Conservation (phyloP, 2,113 vertebrate genomes). For the Sula dactylatra region DNA sequence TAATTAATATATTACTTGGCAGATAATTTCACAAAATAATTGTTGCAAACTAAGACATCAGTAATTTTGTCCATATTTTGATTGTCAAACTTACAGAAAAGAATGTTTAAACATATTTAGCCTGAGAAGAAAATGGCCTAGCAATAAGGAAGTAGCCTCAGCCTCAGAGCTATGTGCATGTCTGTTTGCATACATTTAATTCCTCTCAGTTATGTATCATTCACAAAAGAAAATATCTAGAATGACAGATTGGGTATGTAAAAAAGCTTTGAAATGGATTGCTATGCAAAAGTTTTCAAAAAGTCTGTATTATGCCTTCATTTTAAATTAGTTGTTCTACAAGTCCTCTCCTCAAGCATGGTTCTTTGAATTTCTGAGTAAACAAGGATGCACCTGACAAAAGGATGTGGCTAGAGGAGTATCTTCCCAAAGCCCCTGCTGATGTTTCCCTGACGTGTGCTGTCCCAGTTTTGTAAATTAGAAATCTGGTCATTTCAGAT, state of each 20-base stretch:
- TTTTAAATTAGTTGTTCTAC: background rate
- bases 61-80: background rate
- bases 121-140: background rate
- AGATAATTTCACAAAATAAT: background rate
- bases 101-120: background rate
- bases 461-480: constrained; percentile 50
- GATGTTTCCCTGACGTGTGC: background rate
- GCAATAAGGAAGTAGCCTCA: background rate
- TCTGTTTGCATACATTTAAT: background rate
- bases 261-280: background rate
- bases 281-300: background rate
- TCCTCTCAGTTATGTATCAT: background rate
- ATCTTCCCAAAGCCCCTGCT: background rate
- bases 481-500: constrained; percentile 17
- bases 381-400: constrained; percentile 9
- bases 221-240: background rate
- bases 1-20: background rate
- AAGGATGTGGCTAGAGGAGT: background rate
- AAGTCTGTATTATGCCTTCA: background rate
- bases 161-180: background rate
- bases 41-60: background rate
- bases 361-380: background rate
- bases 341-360: background rate
- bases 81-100: background rate
- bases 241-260: background rate